Conservation (phyloP, 2,888 invertebrate species). For the Orchestes rusci region DNA sequence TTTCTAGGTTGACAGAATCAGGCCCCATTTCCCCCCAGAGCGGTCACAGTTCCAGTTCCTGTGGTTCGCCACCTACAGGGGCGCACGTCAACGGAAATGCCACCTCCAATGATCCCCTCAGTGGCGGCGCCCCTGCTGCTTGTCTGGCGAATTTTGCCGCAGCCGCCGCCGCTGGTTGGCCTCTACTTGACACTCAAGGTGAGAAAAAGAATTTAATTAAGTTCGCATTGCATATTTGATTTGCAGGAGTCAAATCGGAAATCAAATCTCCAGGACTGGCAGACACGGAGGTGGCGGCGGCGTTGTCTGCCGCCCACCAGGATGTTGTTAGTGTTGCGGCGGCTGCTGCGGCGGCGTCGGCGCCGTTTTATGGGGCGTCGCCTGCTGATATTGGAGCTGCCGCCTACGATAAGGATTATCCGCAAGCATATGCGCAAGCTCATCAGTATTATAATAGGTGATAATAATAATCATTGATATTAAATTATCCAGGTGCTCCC, state of each 20-base stretch:
- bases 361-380: conserved; percentile 26
- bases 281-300: conserved; percentile 16
- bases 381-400: conserved; percentile 24
- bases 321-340: conserved; percentile 12
- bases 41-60: conserved; percentile 53
- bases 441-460: conserved; percentile 73
- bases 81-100: conserved; percentile 31
- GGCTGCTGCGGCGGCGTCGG: conserved; percentile 17
- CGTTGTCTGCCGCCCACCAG: conserved; percentile 18
- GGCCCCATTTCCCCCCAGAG: conserved; percentile 50
- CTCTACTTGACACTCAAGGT: conserved; percentile 39
- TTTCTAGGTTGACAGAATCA: conserved; percentile 40
- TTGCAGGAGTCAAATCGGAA: conserved; percentile 60
- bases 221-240: not conserved
- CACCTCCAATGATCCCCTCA: conserved; percentile 33
- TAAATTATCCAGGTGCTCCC: too few relatives aligned
- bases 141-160: conserved; percentile 35
- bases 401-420: conserved; percentile 42
- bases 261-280: conserved; percentile 63
- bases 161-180: conserved; percentile 36
- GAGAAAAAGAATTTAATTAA: conserved; percentile 3
- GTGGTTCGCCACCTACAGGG: conserved; percentile 49
- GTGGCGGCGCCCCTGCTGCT: conserved; percentile 16
- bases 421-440: conserved; percentile 47
- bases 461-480: conserved; percentile 5